Base-by-base conservation (phyloP, 2,888 invertebrate species). In the Nasonovia ribisnigri region DNA sequence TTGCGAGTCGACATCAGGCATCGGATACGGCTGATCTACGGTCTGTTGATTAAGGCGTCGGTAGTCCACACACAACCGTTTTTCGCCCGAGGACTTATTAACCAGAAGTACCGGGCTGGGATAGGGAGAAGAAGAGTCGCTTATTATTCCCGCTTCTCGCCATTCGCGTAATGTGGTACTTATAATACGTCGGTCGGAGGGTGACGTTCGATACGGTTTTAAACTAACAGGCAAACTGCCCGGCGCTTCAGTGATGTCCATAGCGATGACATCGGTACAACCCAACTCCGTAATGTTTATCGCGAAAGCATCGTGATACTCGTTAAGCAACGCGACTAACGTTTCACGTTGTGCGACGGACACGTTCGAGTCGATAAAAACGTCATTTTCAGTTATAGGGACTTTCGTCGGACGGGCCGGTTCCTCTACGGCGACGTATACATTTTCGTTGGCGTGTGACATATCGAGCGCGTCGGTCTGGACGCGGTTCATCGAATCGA, bases 271-370 rank as follows among this genome's bases (percentile, higher is more conserved):
- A 1, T 67, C n/a, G n/a, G 67, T 67, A 11, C 67, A 67, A n/a
- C 67, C 67, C 29, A 93, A 36, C n/a, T 90, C 89, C 6, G 0
- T 16, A 20, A 89, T 42, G 51, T 89, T 93, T 42, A 46, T 46
- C 6, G 93, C 93, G 29, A 93, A 93, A 20, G 84, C 43, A 16
- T 93, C 42, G 54, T 89, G 93, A 84, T 93, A 93, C 43, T 89
- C 43, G 89, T 93, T 93, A 0, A 29, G 24, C 43, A 84, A 46
- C 26, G 5, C 43, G 26, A 84, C 43, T 26, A 84, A 46, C 24
- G 43, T 48, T 42, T 88, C 84, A 16, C 51, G 20, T 84, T 54
- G 43, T 8, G 29, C 67, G 29, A 11, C n/a, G n/a, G 67, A n/a
- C n/a, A 67, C 67, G 13, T 29, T 26, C 67, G 67, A n/a, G 10